These are phyloP conservation scores for Chrysaora quinquecirrha DNA, from an alignment of 30 jellyfish, hydroid and myxozoan genomes.

Conservation along the genomic window DNA sequence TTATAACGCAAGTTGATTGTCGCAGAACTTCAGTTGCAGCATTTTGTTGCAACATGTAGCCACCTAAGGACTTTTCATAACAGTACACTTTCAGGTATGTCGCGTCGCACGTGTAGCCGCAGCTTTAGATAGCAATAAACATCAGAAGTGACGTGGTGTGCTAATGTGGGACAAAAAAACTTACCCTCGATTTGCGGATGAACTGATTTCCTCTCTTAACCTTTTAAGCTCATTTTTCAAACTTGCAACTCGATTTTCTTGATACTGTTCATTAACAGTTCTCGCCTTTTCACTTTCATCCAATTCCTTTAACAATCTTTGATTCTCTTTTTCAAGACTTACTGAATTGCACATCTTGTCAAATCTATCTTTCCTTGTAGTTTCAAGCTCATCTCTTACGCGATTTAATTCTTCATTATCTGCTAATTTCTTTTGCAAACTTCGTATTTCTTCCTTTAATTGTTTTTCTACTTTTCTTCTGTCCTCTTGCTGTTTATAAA, in stretches of 20 bases:
- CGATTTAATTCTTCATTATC: neutral
- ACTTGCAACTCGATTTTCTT: constrained; percentile 46
- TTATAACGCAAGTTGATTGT: no score
- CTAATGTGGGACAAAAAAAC: no score
- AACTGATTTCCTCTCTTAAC: constrained; percentile 7
- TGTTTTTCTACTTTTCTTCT: constrained; percentile 1
- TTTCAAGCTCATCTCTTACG: constrained; percentile 8
- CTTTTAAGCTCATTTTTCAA: constrained; percentile 31
- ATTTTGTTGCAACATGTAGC: no score
- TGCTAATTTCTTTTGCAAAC: neutral
- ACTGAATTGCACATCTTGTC: constrained; percentile 10
- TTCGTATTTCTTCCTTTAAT: constrained; percentile 12
- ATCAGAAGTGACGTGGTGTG: no score
- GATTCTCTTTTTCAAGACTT: constrained; percentile 32
- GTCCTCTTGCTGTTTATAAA: neutral
- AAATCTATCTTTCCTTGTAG: constrained; percentile 4
- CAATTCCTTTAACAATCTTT: constrained; percentile 11
- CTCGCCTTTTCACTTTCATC: constrained; percentile 25
- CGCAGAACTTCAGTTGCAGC: no score
- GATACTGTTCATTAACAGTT: constrained; percentile 32
- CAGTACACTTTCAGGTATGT: no score
- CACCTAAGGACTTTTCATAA: no score
- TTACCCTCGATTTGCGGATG: neutral
- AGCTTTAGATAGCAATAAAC: no score
- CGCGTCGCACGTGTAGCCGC: no score